Evolutionary conservation across 1,140 invertebrate genomes (phyloP).

Genomic region (Achatina immaculata): DNA sequence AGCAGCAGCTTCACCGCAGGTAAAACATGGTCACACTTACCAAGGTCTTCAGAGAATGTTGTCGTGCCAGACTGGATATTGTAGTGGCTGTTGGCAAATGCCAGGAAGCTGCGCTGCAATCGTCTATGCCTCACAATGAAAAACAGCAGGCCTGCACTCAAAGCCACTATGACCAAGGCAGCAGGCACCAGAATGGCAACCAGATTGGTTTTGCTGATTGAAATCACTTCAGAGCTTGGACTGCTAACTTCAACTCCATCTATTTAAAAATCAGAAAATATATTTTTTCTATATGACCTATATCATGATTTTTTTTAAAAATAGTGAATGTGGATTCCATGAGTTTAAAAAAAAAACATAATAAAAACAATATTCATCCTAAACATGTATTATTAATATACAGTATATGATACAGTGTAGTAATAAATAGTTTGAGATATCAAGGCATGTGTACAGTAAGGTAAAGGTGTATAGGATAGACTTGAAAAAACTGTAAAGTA

Average conservation of each 20-base stretch:
- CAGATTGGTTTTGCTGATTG: constrained; percentile 57
- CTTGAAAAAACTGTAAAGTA: too few relatives aligned
- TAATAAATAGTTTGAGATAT: too few relatives aligned
- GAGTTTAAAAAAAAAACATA: too few relatives aligned
- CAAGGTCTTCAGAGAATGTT: constrained; percentile 79
- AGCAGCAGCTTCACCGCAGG: too few relatives aligned
- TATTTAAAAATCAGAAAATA: neutral
- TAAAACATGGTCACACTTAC: constrained; percentile 43
- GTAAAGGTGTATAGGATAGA: too few relatives aligned
- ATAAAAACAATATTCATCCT: too few relatives aligned
- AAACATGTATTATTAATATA: too few relatives aligned
- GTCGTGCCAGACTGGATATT: constrained; percentile 86
- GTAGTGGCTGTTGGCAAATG: constrained; percentile 89
- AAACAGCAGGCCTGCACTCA: constrained; percentile 76
- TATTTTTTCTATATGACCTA: neutral
- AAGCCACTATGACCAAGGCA: constrained; percentile 74
- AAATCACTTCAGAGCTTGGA: neutral
- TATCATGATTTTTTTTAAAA: neutral
- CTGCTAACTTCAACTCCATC: neutral
- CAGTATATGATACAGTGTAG: too few relatives aligned
- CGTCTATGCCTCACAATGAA: constrained; percentile 81
- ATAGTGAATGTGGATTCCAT: too few relatives aligned
- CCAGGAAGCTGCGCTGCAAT: constrained; percentile 82
- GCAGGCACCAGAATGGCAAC: constrained; percentile 73
- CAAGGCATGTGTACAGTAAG: too few relatives aligned